phyloP scores from a whole-genome alignment of 2,888 invertebrate species.

The Pycnomerus fuliginosus region DNA sequence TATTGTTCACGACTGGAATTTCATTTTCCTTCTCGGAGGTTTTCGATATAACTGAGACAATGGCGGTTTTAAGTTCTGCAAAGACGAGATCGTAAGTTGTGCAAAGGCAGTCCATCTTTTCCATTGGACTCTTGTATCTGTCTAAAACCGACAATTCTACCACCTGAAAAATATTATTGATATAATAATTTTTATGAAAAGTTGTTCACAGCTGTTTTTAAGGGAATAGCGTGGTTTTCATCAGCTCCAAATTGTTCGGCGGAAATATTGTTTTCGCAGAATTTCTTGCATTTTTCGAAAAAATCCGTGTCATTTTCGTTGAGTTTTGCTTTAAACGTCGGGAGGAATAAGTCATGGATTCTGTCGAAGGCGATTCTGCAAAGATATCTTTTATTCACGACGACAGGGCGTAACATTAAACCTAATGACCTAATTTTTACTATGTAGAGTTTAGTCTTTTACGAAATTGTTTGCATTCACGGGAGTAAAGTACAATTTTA shows the following conservation, averaged over 20 bases:
- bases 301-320: constrained; percentile 44
- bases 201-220: constrained; percentile 53
- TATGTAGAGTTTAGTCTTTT: too few species aligned
- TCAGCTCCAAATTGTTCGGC: constrained; percentile 51
- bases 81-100: constrained; percentile 52
- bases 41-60: constrained; percentile 48
- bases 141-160: constrained; percentile 54
- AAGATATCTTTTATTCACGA: too few species aligned
- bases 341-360: constrained; percentile 47
- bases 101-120: constrained; percentile 53
- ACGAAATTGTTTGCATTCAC: too few species aligned
- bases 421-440: too few species aligned
- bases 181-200: too few species aligned
- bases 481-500: too few species aligned
- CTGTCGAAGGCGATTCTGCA: constrained; percentile 37
- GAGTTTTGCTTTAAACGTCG: constrained; percentile 40
- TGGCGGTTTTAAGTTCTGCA: constrained; percentile 53
- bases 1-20: constrained; percentile 44
- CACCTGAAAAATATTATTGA: constrained; percentile 37
- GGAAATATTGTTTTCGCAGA: constrained; percentile 45
- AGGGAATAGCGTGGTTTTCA: constrained; percentile 48
- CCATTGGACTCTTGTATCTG: constrained; percentile 48
- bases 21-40: constrained; percentile 41
- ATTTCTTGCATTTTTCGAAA: constrained; percentile 44
- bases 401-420: too few species aligned